These are phyloP conservation scores for Cromileptes altivelis DNA, from an alignment of 2,113 vertebrate species.

Conservation along the genomic window DNA sequence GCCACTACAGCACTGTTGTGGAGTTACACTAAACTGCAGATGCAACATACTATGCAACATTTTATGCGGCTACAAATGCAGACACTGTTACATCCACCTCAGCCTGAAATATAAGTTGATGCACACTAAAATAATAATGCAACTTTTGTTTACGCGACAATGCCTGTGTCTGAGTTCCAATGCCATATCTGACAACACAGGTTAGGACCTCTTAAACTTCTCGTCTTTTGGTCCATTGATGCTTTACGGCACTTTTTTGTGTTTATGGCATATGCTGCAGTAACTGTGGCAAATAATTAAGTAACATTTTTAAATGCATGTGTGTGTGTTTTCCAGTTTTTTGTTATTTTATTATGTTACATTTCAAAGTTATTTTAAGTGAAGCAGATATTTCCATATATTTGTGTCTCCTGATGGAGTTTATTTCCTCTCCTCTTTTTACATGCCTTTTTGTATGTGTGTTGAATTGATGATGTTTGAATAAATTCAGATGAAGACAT, in stretches of 20 bases:
- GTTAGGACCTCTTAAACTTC: background rate
- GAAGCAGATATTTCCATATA: background rate
- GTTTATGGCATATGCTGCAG: background rate
- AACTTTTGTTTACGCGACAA: background rate
- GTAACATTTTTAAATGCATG: too few species aligned
- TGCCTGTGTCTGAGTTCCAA: background rate
- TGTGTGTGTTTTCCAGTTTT: background rate
- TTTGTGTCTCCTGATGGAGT: background rate
- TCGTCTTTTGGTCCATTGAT: background rate
- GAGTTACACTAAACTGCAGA: background rate
- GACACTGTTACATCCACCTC: background rate
- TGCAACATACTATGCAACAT: too few species aligned
- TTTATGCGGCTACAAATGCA: background rate
- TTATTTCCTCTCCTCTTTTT: background rate
- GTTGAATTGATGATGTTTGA: background rate
- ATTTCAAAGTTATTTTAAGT: background rate
- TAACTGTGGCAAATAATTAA: background rate
- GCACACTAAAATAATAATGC: background rate
- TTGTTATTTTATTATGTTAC: background rate
- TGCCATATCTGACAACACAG: background rate
- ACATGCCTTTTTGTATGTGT: background rate
- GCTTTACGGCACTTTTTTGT: background rate
- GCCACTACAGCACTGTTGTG: background rate
- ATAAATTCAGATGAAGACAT: conserved; percentile 16
- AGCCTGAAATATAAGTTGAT: background rate